Percentiles rank a stretch among this genome's conserved stretches.
phyloP scores from a whole-genome alignment of 2,888 invertebrate species.

The Portevinia maculata region DNA sequence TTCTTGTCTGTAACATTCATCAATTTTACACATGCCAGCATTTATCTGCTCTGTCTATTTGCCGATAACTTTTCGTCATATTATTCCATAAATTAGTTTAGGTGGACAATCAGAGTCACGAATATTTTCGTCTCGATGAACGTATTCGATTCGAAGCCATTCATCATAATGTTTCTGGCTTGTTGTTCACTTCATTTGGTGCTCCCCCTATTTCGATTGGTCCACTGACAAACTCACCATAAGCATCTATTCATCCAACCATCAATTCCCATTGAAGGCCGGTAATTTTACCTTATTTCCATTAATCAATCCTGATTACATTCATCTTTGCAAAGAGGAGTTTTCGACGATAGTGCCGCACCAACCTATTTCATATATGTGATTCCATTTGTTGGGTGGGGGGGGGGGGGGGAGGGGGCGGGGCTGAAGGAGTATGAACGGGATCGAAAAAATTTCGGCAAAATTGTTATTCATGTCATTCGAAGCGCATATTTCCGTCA shows the following conservation, averaged over 20 bases:
- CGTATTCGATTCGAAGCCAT: slow-evolving; percentile 55
- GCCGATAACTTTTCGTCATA: slow-evolving; percentile 43
- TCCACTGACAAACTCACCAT: not conserved
- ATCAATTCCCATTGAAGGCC: slow-evolving; percentile 26
- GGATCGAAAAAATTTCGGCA: slow-evolving; percentile 8
- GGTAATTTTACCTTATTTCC: slow-evolving; percentile 67
- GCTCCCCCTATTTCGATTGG: slow-evolving; percentile 3
- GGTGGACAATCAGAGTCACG: slow-evolving; percentile 59
- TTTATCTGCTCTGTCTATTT: slow-evolving; percentile 35
- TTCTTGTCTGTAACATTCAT: slow-evolving; percentile 12
- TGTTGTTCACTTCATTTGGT: slow-evolving; percentile 55
- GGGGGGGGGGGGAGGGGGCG: not conserved
- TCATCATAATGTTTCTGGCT: slow-evolving; percentile 49
- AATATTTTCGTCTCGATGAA: slow-evolving; percentile 51
- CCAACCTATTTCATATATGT: not conserved
- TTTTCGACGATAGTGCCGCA: slow-evolving; percentile 11
- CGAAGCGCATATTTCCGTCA: slow-evolving; percentile 67
- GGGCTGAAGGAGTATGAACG: not conserved
- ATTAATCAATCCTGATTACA: slow-evolving; percentile 72
- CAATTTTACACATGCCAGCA: slow-evolving; percentile 27
- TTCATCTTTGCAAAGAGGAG: slow-evolving; percentile 40
- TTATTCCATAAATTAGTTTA: slow-evolving; percentile 44
- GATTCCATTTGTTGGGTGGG: not conserved
- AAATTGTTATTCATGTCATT: slow-evolving; percentile 72
- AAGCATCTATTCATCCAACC: slow-evolving; percentile 26